Base-by-base conservation (phyloP, 2,888 invertebrate species). In the Tuberolachnus salignus region DNA sequence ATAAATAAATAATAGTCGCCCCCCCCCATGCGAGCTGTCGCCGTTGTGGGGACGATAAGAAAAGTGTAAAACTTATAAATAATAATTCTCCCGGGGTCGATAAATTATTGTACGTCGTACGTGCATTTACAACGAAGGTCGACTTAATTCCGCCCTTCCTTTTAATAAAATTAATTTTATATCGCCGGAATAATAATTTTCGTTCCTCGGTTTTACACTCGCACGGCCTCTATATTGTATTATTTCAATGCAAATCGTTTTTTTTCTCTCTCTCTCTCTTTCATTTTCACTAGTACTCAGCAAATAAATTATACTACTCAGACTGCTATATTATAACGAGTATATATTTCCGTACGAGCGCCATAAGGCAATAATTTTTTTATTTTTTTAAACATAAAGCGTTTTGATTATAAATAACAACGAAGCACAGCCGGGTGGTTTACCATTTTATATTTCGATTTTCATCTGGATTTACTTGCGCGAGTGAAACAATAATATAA, bases 91-190 rank as follows among this genome's bases (percentile, higher is more conserved):
- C 9, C 8, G 34, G 53, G 64, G n/a, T 34, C 73, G 73, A 64
- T 74, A 74, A 63, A 74, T 55, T 44, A 55, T 73, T 13, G 11
- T 57, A 57, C 21, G 8, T 26, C 21, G 21, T 61, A 51, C 72
- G 61, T 63, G 61, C 19, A 61, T 61, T 61, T 57, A n/a, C 13
- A 14, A 19, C 26, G 49, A 72, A 34, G 61, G 19, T 34, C 16
- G 19, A 63, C 49, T 73, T 63, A 61, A 72, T 73, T 51, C 34
- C 61, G 11, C 21, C 34, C 34, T 34, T 63, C 51, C 49, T 72
- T 63, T 63, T 42, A 34, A 73, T 49, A 34, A 63, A 61, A 73
- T 73, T 34, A 73, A 73, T 73, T 61, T 21, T 19, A 42, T 34
- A 51, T 14, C 34, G 61, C 61, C 51, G 19, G 61, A 26, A 72